Base-by-base conservation (phyloP, 92 coral and sea anemone genomes). In the Montipora capitata region DNA sequence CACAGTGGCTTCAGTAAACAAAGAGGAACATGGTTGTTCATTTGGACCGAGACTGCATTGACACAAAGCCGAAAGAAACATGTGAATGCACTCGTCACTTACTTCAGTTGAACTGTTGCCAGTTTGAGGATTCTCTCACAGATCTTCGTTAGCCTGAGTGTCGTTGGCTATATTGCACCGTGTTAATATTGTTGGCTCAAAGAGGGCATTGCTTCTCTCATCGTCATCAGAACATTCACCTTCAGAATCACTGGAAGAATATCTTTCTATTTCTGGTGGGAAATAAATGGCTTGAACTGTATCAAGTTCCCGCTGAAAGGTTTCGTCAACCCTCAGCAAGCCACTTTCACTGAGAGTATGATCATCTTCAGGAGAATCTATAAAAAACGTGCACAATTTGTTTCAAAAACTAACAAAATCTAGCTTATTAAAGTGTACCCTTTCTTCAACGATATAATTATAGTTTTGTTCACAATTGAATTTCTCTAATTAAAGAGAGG, bases 301-400 rank as follows among this genome's bases (percentile, higher is more conserved):
- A 74, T 74, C 63, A n/a, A 74, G 78, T 74, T 74, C 63, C 40
- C 39, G 78, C 59, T 74, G 63, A 74, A 74, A 43, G 56, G 63
- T 74, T 74, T 49, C 63, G 39, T 74, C 78, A 27, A 74, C 42
- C 51, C 63, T 63, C 16, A 38, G 62, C 42, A 74, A 49, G 16
- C 78, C 78, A 74, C 78, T 74, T 15, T 52, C 63, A 74, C n/a
- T n/a, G 35, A 7, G 38, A 4, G 15, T 3, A 18, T 27, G 59
- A 35, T 12, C 63, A 51, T 74, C 43, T 49, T 49, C 3, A 4
- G 64, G 13, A 69, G 74, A 69, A 20, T 11, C 78, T 35, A 44
- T 67, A 27, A 67, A 39, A 67, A 67, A 65, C 70, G 70, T 2
- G 72, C 43, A 67, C 72, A 67, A 67, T 5, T 39, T 67, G 42